Conservation (phyloP, 2,113 vertebrate species). For the Plestiodon gilberti region DNA sequence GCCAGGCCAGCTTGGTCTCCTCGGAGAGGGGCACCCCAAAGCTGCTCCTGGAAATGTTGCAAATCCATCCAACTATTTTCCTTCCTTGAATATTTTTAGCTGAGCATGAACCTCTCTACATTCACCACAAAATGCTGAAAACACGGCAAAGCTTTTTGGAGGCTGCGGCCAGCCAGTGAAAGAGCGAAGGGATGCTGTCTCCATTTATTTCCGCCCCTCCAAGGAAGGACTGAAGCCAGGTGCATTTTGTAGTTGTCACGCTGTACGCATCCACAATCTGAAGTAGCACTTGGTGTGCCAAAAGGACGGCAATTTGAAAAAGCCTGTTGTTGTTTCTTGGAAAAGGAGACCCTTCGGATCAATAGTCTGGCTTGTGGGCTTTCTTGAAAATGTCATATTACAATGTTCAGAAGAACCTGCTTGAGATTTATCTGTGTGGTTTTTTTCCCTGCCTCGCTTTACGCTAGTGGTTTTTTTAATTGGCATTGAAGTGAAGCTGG, state of each 20-base stretch:
- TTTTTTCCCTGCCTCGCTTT: neutral
- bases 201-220: conserved; percentile 6
- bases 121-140: neutral
- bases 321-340: neutral
- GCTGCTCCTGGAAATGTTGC: neutral
- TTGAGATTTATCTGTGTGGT: conserved; percentile 2
- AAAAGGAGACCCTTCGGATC: conserved; percentile 11
- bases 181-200: neutral
- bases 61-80: neutral
- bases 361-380: conserved; percentile 15
- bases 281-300: neutral
- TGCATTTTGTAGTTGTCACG: conserved; percentile 1
- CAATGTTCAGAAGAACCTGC: neutral
- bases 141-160: neutral
- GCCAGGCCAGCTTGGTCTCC: too few species aligned
- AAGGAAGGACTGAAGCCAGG: neutral
- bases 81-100: too few species aligned
- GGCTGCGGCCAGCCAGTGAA: neutral
- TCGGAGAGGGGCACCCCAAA: neutral
- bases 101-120: neutral
- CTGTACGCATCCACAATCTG: conserved; percentile 13
- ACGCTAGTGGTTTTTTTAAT: neutral
- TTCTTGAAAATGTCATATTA: conserved; percentile 27
- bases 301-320: conserved; percentile 9
- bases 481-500: conserved; percentile 11